These are phyloP conservation scores for Sciurus carolinensis DNA, from an alignment of 2,797 vertebrate genomes.

Conservation along the genomic window DNA sequence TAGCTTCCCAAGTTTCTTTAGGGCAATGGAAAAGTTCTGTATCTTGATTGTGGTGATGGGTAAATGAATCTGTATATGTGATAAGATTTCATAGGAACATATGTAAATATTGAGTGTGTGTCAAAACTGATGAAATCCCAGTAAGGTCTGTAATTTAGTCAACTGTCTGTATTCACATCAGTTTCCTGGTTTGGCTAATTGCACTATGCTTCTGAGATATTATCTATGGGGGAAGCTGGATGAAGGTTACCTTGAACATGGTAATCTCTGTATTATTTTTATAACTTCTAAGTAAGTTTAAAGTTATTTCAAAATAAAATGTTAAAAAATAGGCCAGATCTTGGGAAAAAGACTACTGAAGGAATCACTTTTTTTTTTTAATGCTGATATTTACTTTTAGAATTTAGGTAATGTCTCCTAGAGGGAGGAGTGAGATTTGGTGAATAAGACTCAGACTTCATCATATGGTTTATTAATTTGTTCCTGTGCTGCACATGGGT, in stretches of 20 bases:
- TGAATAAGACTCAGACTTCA: neutral
- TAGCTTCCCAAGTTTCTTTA: neutral
- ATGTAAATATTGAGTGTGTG: neutral
- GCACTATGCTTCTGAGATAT: neutral
- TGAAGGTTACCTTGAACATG: neutral
- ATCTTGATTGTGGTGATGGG: neutral
- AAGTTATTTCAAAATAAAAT: slow-evolving; percentile 38
- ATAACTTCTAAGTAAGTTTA: slow-evolving; percentile 13
- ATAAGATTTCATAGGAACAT: neutral
- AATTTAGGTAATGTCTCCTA: neutral
- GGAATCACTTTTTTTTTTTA: slow-evolving; percentile 25
- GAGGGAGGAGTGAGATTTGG: neutral
- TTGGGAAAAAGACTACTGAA: slow-evolving; percentile 30
- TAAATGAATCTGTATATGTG: neutral
- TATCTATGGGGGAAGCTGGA: neutral
- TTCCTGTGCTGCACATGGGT: neutral
- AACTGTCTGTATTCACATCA: neutral
- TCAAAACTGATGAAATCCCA: neutral
- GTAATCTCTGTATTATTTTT: neutral
- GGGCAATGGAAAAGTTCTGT: neutral
- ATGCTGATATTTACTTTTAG: neutral
- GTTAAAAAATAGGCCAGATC: neutral
- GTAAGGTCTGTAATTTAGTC: neutral
- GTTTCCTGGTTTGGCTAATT: neutral
- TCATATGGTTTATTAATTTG: neutral